Evolutionary conservation across 2,888 invertebrate genomes (phyloP).

Genomic region (Dichetophora obliterata): DNA sequence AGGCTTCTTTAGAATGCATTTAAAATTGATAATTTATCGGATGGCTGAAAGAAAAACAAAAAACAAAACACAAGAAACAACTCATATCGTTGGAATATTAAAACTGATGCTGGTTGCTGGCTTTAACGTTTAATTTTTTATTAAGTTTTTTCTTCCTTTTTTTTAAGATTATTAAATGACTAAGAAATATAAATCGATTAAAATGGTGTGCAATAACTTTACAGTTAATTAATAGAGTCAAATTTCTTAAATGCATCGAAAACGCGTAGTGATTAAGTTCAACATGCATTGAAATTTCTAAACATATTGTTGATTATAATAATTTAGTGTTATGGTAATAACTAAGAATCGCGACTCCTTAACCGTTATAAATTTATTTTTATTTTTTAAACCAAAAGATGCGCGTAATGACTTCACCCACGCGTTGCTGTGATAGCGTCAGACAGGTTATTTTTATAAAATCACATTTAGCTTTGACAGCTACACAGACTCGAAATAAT

Average conservation of each 20-base stretch:
- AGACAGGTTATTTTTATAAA: not conserved
- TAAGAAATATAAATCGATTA: not conserved
- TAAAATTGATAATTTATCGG: constrained; percentile 40
- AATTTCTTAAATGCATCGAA: not conserved
- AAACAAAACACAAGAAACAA: not conserved
- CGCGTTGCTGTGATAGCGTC: too few species aligned
- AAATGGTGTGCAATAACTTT: not conserved
- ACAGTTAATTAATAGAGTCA: not conserved
- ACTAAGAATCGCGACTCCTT: too few species aligned
- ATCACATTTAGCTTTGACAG: not conserved
- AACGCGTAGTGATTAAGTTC: not conserved
- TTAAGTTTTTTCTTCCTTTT: too few species aligned
- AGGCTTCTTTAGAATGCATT: constrained; percentile 9
- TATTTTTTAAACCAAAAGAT: too few species aligned
- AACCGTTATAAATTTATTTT: too few species aligned
- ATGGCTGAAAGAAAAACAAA: not conserved
- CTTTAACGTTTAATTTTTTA: too few species aligned
- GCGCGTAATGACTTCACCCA: too few species aligned
- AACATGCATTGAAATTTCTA: not conserved
- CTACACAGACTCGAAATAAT: not conserved
- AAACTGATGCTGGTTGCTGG: not conserved
- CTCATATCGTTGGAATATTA: not conserved
- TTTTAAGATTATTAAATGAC: not conserved
- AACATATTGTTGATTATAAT: too few species aligned
- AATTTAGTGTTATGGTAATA: too few species aligned